These are phyloP conservation scores for Archaeoteleia sp. DNA, from an alignment of 2,888 invertebrate species.

Conservation along the genomic window DNA sequence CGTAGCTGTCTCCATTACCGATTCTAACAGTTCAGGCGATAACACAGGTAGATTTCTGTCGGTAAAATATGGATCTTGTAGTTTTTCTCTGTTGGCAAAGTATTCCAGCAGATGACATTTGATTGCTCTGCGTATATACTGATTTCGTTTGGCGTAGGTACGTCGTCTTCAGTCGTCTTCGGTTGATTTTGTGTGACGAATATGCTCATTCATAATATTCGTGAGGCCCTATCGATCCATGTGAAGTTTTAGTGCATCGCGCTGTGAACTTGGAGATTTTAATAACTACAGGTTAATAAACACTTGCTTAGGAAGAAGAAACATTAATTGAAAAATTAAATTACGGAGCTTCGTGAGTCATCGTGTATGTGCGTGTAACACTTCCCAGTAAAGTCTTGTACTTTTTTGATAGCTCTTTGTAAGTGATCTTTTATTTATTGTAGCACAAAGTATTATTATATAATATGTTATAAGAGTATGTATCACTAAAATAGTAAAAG, in stretches of 20 bases:
- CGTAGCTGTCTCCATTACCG: too few species aligned
- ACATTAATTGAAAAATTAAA: conserved; percentile 39
- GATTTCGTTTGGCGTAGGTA: background rate
- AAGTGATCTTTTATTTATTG: too few species aligned
- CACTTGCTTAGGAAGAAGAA: background rate
- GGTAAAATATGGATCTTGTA: background rate
- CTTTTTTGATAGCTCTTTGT: background rate
- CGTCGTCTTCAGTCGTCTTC: background rate
- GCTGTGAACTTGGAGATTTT: too few species aligned
- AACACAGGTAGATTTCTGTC: too few species aligned
- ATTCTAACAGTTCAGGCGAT: too few species aligned
- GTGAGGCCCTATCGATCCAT: background rate
- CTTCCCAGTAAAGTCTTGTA: background rate
- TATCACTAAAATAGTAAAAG: too few species aligned
- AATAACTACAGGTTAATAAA: conserved; percentile 13
- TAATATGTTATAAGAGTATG: too few species aligned
- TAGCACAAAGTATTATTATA: too few species aligned
- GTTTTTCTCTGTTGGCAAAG: conserved; percentile 17
- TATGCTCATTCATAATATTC: background rate
- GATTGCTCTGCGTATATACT: background rate
- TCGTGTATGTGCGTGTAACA: conserved; percentile 20
- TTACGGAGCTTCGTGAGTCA: conserved; percentile 42
- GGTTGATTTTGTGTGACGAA: background rate
- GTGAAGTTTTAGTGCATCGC: background rate
- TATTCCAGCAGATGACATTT: conserved; percentile 18